Evolutionary conservation across 1,140 invertebrate species (phyloP), one percentile per base, ranked within the genome.

Genomic region (Prorops nasuta): DNA sequence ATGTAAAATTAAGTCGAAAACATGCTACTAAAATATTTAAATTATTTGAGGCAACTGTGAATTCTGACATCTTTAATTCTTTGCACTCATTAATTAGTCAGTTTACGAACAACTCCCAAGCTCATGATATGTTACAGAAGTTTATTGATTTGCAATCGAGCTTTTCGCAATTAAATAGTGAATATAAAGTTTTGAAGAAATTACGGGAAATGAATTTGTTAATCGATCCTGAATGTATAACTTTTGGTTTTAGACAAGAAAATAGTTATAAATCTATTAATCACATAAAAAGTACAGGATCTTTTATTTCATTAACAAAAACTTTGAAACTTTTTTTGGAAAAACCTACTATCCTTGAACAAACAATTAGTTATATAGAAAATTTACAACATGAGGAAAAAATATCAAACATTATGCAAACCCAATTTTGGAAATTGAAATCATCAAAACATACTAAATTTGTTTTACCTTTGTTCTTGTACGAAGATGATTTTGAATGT

Each of bases 401-500:
- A 15, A 37, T 50, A 34, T 48, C 44, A 19, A 53, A 57, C 22
- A 49, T 49, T 2, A 38, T 52, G n/a, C 54, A 52, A 45, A 57
- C 49, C 3, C 39, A 52, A 22, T 52, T 41, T 46, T 52, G 45
- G 45, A 41, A 44, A 42, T 18, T 6, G 37, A 46, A 49, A 52
- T 22, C 22, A 31, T 1, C 36, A 34, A 19, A 12, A 14, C n/a
- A n/a, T 7, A n/a, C 40, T 48, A 17, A 31, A 36, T 2, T 41
- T 48, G 36, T 36, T 18, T 45, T 58, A 9, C 58, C 58, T 15
- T 42, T 57, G 4, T 51, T 54, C 37, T 15, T 60, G 3, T 56
- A 39, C 32, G 43, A 56, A 39, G 56, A 62, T 36, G 52, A 58
- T 24, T 62, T 55, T 51, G 56, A 62, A 54, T 42, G 24, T 7